phyloP scores from a whole-genome alignment of 2,797 vertebrate species.

The Coracias cyanogaster region DNA sequence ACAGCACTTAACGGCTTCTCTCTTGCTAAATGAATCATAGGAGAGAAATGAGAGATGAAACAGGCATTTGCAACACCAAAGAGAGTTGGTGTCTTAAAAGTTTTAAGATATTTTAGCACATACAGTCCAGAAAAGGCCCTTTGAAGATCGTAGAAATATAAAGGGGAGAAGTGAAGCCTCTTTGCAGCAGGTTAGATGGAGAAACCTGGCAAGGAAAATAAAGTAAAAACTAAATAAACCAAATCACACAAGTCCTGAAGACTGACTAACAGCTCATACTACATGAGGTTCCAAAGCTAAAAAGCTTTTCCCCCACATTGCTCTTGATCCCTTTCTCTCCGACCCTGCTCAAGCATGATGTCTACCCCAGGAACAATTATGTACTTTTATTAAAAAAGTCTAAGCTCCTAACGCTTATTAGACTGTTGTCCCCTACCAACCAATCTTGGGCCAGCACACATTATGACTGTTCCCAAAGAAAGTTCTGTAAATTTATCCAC shows the following conservation, averaged over 20 bases:
- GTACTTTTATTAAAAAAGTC: not conserved
- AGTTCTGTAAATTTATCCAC: not conserved
- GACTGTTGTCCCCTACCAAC: not conserved
- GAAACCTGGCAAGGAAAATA: not conserved
- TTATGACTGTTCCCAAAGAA: not conserved
- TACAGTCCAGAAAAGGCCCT: not conserved
- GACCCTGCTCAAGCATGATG: not conserved
- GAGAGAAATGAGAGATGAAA: constrained; percentile 29
- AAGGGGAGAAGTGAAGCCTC: not conserved
- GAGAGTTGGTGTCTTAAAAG: not conserved
- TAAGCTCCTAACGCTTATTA: not conserved
- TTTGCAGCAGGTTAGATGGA: not conserved
- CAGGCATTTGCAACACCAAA: constrained; percentile 5
- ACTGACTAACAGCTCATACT: not conserved
- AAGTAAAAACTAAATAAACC: not conserved
- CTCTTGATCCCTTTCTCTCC: not conserved
- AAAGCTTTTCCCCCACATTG: not conserved
- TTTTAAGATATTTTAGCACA: constrained; percentile 37
- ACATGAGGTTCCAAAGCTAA: not conserved
- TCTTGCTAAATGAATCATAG: constrained; percentile 48
- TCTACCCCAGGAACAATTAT: not conserved
- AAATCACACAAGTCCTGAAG: not conserved
- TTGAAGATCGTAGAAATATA: not conserved
- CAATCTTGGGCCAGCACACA: not conserved
- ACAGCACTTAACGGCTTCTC: constrained; percentile 46